Evolutionary conservation across 2,797 vertebrate species (phyloP), one percentile per base, ranked within the genome.

Genomic region (Dallia pectoralis): DNA sequence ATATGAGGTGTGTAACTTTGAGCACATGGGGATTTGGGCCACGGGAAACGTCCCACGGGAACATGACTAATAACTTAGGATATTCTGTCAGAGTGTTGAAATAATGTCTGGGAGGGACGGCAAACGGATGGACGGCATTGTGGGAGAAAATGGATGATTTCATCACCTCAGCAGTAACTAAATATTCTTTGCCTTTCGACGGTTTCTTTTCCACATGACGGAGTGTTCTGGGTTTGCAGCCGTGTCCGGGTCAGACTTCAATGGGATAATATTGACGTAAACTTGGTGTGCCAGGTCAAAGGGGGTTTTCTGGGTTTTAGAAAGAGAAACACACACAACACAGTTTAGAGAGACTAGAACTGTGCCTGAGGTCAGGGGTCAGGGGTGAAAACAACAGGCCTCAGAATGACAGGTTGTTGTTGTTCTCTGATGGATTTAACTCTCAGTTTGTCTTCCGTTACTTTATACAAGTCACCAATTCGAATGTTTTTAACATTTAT

Each of bases 1-100:
- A 25, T 59, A 25, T 25, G 22, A 22, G 22, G 25, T 1, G 2
- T 12, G 1, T 0, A n/a, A 0, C 9, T 11, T 56, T 2, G 61
- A 65, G 49, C 15, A 29, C n/a, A 7, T 11, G 59, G 36, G 59
- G 36, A 22, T 67, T 59, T 67, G 11, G 66, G 29, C 9, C 51
- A 16, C 70, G 22, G 48, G 36, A 56, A 62, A 61, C 51, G 32
- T 71, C 66, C 67, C 61, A 49, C 15, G 56, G 61, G 63, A 70
- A 67, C 74, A 59, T 1, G 36, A 69, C 70, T 80, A 82, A 87
- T 78, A 88, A 81, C 82, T 77, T 77, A 59, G 77, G 74, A 81
- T 81, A 70, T 44, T 65, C 63, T 25, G 71, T 69, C 32, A 70
- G 79, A 82, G 69, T 77, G 64, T 72, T 83, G 79, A 82, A 79